Conservation (phyloP, 2,797 vertebrate genomes). For the Vultur gryphus region DNA sequence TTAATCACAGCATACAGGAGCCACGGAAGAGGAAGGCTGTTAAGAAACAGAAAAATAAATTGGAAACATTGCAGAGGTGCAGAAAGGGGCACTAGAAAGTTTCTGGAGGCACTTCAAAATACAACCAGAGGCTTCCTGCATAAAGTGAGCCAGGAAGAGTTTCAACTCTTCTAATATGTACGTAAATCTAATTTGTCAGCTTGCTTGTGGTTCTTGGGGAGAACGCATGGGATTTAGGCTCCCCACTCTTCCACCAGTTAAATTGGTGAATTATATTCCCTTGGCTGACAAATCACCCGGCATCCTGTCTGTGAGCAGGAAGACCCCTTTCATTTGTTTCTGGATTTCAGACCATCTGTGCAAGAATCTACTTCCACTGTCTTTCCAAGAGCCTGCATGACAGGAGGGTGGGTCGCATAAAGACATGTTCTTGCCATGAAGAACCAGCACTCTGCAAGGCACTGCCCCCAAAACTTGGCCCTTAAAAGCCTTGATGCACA, state of each 20-base stretch:
- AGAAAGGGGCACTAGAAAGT: not conserved
- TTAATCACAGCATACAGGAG: constrained; percentile 83
- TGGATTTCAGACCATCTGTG: not conserved
- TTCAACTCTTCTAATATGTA: not conserved
- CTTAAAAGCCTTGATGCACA: not conserved
- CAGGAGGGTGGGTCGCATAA: not conserved
- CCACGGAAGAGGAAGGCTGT: constrained; percentile 96
- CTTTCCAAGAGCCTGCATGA: not conserved
- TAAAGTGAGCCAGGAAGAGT: not conserved
- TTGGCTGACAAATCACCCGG: not conserved
- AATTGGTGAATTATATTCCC: not conserved
- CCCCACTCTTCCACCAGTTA: not conserved
- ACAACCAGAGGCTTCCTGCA: not conserved
- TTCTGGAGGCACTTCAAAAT: not conserved
- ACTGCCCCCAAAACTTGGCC: not conserved
- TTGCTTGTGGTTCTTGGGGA: not conserved
- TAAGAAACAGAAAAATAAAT: constrained; percentile 3
- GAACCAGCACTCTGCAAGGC: not conserved
- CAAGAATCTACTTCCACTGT: not conserved
- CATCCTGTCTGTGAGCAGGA: not conserved
- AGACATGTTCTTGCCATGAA: not conserved
- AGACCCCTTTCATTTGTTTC: not conserved
- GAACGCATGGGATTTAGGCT: not conserved
- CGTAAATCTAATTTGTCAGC: not conserved
- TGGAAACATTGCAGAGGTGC: not conserved